A percentile compares a stretch with the other conserved stretches of the same genome.
Evolutionary conservation across 2,113 vertebrate genomes (phyloP).

Genomic region (Dryoscopus gambensis): DNA sequence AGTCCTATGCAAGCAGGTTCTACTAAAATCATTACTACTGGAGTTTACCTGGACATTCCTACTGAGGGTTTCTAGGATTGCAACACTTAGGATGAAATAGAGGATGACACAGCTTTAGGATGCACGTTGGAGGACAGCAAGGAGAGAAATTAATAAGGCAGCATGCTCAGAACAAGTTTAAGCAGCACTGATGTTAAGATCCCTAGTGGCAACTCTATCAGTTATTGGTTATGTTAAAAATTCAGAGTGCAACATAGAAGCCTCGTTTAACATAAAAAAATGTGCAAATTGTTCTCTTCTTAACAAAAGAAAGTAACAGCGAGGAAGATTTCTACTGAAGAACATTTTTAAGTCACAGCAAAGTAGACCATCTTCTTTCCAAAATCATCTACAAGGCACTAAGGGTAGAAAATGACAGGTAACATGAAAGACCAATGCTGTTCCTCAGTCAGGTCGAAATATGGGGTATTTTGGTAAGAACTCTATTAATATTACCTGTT

Average conservation of each 20-base stretch:
- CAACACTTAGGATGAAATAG: slow-evolving; percentile 53
- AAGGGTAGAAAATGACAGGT: slow-evolving; percentile 90
- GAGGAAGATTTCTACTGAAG: slow-evolving; percentile 73
- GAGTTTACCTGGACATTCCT: slow-evolving; percentile 64
- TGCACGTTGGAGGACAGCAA: slow-evolving; percentile 55
- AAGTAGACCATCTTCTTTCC: slow-evolving; percentile 87
- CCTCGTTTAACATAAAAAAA: slow-evolving; percentile 76
- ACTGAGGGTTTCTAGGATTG: slow-evolving; percentile 67
- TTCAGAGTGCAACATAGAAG: slow-evolving; percentile 83
- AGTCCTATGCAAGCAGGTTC: slow-evolving; percentile 68
- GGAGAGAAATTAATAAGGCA: slow-evolving; percentile 75
- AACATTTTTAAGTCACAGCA: slow-evolving; percentile 73
- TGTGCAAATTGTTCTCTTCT: slow-evolving; percentile 93
- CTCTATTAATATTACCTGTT: slow-evolving; percentile 99
- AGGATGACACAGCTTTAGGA: slow-evolving; percentile 30
- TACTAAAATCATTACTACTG: slow-evolving; percentile 62
- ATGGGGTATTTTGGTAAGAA: slow-evolving; percentile 99
- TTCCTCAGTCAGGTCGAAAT: slow-evolving; percentile 95
- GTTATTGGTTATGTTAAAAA: slow-evolving; percentile 74
- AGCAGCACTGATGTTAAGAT: slow-evolving; percentile 74
- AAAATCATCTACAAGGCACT: slow-evolving; percentile 98
- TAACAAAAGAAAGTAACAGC: slow-evolving; percentile 73
- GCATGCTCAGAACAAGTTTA: slow-evolving; percentile 77
- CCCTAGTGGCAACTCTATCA: slow-evolving; percentile 67
- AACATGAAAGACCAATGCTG: slow-evolving; percentile 73